phyloP scores from a whole-genome alignment of 2,797 vertebrate species.

The Anguilla marmorata region DNA sequence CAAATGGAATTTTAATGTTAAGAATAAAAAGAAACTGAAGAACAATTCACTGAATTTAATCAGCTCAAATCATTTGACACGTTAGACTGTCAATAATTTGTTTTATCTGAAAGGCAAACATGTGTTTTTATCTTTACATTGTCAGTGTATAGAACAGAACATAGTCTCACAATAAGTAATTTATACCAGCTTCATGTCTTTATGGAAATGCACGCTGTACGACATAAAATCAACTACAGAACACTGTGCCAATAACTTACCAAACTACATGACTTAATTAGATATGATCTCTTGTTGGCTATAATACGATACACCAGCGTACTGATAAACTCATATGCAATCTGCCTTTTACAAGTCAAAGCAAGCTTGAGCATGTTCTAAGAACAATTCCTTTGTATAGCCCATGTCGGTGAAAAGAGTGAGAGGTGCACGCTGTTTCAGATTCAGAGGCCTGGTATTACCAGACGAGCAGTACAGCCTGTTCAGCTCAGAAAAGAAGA shows the following conservation, averaged over 20 bases:
- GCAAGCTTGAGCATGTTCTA: not conserved
- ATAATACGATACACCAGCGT: not conserved
- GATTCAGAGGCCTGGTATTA: not conserved
- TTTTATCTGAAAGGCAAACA: not conserved
- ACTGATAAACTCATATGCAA: not conserved
- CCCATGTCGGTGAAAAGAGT: not conserved
- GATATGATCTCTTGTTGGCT: not conserved
- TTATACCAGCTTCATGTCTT: not conserved
- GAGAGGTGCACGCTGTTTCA: not conserved
- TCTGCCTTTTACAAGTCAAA: not conserved
- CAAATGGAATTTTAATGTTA: not conserved
- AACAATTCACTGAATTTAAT: not conserved
- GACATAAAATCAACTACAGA: not conserved
- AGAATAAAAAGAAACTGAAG: not conserved
- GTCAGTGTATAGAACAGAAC: not conserved
- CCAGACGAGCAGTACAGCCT: not conserved
- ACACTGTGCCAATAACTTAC: not conserved
- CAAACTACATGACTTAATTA: not conserved
- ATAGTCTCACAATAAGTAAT: not conserved
- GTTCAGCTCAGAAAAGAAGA: not conserved
- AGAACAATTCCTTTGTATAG: slow-evolving; percentile 11
- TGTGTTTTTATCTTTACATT: not conserved
- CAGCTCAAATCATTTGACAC: not conserved
- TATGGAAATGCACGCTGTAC: not conserved
- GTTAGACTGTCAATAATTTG: not conserved